Percentiles rank a stretch among this genome's conserved stretches.
These are phyloP conservation scores for Cephus rjabovi DNA, from an alignment of 2,888 invertebrate genomes.

Conservation along the genomic window DNA sequence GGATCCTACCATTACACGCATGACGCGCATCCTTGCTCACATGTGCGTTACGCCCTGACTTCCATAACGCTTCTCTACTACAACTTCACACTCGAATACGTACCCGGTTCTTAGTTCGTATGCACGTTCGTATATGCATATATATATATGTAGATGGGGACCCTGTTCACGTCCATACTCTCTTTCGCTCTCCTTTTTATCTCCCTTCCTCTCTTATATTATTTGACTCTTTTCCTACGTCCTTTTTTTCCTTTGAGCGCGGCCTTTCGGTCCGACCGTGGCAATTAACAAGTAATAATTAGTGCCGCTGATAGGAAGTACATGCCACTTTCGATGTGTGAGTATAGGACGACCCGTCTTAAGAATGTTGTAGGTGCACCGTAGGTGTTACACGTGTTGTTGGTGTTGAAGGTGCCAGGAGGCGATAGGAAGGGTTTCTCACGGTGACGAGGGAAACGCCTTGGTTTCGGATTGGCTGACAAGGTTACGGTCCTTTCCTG, in stretches of 20 bases:
- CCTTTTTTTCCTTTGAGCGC: conserved; percentile 8
- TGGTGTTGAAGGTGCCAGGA: conserved; percentile 20
- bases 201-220: conserved; percentile 2
- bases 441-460: conserved; percentile 33
- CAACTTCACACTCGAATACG: neutral
- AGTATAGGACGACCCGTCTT: neutral
- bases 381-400: neutral
- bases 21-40: neutral
- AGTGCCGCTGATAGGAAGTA: conserved; percentile 37
- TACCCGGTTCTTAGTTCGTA: neutral
- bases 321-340: conserved; percentile 15
- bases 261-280: conserved; percentile 24
- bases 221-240: conserved; percentile 7
- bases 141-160: neutral
- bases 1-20: conserved; percentile 4
- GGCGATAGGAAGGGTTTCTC: conserved; percentile 30
- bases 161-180: neutral
- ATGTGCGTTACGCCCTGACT: neutral
- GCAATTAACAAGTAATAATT: conserved; percentile 47
- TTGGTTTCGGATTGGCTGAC: conserved; percentile 22
- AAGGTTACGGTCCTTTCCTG: conserved; percentile 15
- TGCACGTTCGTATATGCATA: neutral
- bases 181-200: neutral
- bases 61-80: neutral
- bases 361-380: neutral